These are phyloP conservation scores for Urocitellus parryii DNA, from an alignment of 2,113 vertebrate genomes.

Conservation along the genomic window DNA sequence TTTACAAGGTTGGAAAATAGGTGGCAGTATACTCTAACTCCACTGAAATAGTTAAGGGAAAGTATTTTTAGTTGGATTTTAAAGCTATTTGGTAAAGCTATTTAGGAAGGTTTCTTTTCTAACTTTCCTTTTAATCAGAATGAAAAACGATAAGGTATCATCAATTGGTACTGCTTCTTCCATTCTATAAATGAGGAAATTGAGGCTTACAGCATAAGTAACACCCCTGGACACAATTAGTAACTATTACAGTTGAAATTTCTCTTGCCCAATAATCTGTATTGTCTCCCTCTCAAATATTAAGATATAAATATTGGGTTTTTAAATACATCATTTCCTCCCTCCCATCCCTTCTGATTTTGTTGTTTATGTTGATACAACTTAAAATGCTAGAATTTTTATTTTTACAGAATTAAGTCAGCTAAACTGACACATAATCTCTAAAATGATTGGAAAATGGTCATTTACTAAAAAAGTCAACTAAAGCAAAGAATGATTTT, in stretches of 20 bases:
- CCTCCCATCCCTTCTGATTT: constrained; percentile 3
- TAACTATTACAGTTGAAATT: not conserved
- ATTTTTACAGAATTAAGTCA: constrained; percentile 2
- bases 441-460: not conserved
- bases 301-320: not conserved
- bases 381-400: constrained; percentile 4
- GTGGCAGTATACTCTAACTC: constrained; percentile 34
- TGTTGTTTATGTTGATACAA: not conserved
- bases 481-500: not conserved
- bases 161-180: not conserved
- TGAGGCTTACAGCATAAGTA: not conserved
- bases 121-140: not conserved
- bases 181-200: not conserved
- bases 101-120: constrained; percentile 2
- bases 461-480: not conserved
- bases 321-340: not conserved
- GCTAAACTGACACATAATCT: not conserved
- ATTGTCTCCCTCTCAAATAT: not conserved
- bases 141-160: not conserved
- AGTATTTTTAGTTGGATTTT: not conserved
- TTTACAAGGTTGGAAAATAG: constrained; percentile 47
- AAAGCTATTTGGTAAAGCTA: constrained; percentile 29
- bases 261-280: not conserved
- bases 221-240: not conserved
- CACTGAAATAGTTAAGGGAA: not conserved